Conservation (phyloP, 1,140 invertebrate genomes). For the Drosophila takahashii region DNA sequence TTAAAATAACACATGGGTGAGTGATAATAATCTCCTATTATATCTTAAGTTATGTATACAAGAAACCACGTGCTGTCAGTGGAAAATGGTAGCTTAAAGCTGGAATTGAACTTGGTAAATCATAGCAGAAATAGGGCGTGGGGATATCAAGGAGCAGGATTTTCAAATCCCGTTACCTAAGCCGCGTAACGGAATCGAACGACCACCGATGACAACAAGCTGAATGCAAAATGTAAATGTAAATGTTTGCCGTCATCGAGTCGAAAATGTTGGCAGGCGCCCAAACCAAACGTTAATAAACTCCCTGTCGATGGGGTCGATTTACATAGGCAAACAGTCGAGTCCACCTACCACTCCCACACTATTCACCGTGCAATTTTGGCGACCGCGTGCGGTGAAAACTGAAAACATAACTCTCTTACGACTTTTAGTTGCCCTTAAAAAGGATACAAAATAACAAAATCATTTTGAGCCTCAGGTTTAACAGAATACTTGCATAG, state of each 20-base stretch:
- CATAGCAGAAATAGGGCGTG: not conserved
- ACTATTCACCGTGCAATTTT: conserved; percentile 21
- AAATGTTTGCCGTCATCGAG: conserved; percentile 81
- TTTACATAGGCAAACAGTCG: conserved; percentile 74
- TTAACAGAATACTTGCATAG: too few relatives aligned
- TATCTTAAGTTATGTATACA: too few relatives aligned
- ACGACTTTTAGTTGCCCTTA: not conserved
- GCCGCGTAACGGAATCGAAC: conserved; percentile 30
- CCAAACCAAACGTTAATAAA: conserved; percentile 76
- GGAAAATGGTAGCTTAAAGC: not conserved
- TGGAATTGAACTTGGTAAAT: conserved; percentile 4
- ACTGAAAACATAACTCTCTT: not conserved
- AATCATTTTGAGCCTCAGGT: too few relatives aligned
- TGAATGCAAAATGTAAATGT: conserved; percentile 71
- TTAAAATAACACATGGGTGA: too few relatives aligned
- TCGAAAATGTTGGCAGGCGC: conserved; percentile 67
- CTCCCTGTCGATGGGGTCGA: conserved; percentile 48
- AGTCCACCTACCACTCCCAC: conserved; percentile 4
- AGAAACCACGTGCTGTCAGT: not conserved
- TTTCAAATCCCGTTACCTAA: conserved; percentile 34
- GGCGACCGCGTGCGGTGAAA: conserved; percentile 28
- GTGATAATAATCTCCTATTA: too few relatives aligned
- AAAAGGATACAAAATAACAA: not conserved
- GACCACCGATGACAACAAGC: conserved; percentile 63
- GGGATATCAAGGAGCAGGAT: not conserved